A percentile compares a stretch with the other conserved stretches of the same genome.
Evolutionary conservation across 2,888 invertebrate genomes (phyloP).

Genomic region (Periphyllus acericola): DNA sequence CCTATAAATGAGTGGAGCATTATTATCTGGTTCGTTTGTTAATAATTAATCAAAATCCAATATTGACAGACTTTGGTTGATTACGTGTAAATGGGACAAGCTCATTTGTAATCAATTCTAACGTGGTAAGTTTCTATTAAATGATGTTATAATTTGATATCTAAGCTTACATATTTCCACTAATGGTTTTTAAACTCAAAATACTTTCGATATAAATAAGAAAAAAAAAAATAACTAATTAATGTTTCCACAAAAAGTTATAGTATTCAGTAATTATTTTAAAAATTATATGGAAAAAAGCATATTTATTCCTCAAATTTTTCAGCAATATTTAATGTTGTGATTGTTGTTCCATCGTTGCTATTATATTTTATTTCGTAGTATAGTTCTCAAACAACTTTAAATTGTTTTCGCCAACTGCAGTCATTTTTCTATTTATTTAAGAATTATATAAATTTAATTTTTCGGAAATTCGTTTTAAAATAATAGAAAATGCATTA

Average conservation of each 20-base stretch:
- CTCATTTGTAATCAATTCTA: slow-evolving; percentile 34
- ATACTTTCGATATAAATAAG: background rate
- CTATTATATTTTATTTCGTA: background rate
- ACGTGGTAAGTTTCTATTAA: slow-evolving; percentile 9
- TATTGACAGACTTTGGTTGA: slow-evolving; percentile 47
- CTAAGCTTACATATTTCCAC: background rate
- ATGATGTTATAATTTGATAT: background rate
- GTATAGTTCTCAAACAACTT: background rate
- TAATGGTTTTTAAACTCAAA: background rate
- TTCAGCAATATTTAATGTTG: background rate
- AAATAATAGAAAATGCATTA: background rate
- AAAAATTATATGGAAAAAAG: background rate
- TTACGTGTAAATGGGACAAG: slow-evolving; percentile 10
- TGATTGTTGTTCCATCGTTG: background rate
- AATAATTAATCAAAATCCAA: slow-evolving; percentile 53
- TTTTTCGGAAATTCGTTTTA: background rate
- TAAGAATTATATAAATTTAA: background rate
- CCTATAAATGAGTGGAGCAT: background rate
- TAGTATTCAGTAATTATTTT: background rate
- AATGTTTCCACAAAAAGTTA: too few relatives aligned
- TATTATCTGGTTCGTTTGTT: slow-evolving; percentile 33
- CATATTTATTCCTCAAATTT: background rate
- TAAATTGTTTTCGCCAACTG: background rate
- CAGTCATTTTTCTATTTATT: background rate
- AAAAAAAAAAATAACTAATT: too few relatives aligned